Evolutionary conservation across 1,140 invertebrate species (phyloP), one percentile per base, ranked within the genome.

Genomic region (Adoxophyes honmai): DNA sequence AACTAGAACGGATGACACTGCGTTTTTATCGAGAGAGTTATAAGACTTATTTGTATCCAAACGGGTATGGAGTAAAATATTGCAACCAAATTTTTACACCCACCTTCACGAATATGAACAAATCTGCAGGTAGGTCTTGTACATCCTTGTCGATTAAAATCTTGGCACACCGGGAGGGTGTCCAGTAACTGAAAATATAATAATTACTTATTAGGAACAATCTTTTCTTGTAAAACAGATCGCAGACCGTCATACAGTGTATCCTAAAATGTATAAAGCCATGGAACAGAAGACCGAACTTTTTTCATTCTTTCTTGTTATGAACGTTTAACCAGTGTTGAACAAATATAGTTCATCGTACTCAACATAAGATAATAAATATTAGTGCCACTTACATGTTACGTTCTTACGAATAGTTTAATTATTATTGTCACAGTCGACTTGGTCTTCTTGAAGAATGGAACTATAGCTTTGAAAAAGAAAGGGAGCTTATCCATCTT

Each of bases 141-240:
- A 93, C 96, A 97, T 91, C 96, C 94, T 91, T 96, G 96, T 91
- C 95, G 95, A 95, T 97, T 98, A 98, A 98, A 98, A 98, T 98
- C 97, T 96, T 95, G 96, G 97, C 96, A 98, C 94, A 97, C 96
- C 96, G 94, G 97, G 96, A 97, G 97, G 96, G 96, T 98, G 97
- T 97, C 97, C 97, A 97, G 97, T 96, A 98, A 98, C 97, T 98
- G 94, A 89, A 96, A 96, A 90, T 89, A 91, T 75, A 82, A 86
- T 44, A 75, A 75, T 48, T 13, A 21, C 10, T 48, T 28, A 28
- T 53, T 53, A 53, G 4, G 33, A 10, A 33, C 42, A 18, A 10
- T 34, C n/a, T 53, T 53, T 33, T 34, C 4, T 28, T 53, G 15
- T 10, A 35, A 4, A 13, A 48, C 18, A 28, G 15, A 18, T 44